phyloP scores from a whole-genome alignment of 1,140 invertebrate species.

The Drosophila prosaltans region DNA sequence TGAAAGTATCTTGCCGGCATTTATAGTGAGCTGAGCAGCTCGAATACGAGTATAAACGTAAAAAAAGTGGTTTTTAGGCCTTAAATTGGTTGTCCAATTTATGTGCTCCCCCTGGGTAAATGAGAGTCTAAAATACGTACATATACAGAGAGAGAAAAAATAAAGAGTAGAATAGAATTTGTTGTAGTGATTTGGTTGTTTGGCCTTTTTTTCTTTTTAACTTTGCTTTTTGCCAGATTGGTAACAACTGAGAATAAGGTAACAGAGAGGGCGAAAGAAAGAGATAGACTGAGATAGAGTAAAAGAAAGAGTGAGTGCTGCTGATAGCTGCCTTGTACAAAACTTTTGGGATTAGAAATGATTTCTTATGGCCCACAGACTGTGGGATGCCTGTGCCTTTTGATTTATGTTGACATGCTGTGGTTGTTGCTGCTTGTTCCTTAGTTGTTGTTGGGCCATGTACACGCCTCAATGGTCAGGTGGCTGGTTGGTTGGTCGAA shows the following conservation, averaged over 20 bases:
- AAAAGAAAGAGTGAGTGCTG: conserved; percentile 29
- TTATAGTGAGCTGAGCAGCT: conserved; percentile 60
- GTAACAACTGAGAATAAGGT: conserved; percentile 49
- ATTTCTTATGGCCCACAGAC: conserved; percentile 68
- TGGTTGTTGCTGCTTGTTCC: conserved; percentile 43
- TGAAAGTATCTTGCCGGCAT: conserved; percentile 55
- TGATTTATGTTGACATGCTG: conserved; percentile 82
- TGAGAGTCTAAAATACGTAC: conserved; percentile 6
- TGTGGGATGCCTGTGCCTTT: conserved; percentile 57
- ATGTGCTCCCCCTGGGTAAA: conserved; percentile 57
- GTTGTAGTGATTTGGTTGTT: conserved; percentile 46
- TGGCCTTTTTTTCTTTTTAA: conserved; percentile 15
- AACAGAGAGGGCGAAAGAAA: not conserved
- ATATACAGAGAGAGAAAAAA: conserved; percentile 17
- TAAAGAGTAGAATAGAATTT: conserved; percentile 30
- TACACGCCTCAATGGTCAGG: conserved; percentile 79
- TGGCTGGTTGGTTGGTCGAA: conserved; percentile 56
- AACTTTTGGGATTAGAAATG: conserved; percentile 80
- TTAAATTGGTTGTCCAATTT: conserved; percentile 81
- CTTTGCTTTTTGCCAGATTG: conserved; percentile 34
- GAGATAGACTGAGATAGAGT: conserved; percentile 3
- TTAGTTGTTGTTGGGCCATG: conserved; percentile 53
- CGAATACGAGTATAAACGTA: conserved; percentile 75
- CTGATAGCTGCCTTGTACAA: conserved; percentile 64
- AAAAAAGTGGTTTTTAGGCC: conserved; percentile 79